Evolutionary conservation across 37 sponge, comb jelly and placozoan species (phyloP).

Genomic region (Haliclona indistincta): DNA sequence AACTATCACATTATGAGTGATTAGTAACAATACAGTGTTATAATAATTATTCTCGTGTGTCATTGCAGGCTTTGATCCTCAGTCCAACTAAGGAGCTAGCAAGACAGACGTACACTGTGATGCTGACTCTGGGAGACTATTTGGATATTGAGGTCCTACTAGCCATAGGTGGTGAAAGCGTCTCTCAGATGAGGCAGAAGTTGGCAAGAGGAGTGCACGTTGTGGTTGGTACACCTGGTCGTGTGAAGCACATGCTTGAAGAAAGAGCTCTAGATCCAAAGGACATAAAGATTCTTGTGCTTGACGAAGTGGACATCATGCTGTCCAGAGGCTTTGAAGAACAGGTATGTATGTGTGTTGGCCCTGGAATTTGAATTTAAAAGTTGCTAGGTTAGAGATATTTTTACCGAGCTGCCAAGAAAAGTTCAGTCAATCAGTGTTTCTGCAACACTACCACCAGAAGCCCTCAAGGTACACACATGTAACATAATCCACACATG

Average conservation of each 20-base stretch:
- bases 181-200: conserved; percentile 4
- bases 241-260: conserved; percentile 31
- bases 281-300: conserved; percentile 13
- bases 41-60: background rate
- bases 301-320: conserved; percentile 37
- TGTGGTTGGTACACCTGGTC: conserved; percentile 38
- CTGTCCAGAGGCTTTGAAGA: conserved; percentile 37
- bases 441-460: conserved; percentile 25
- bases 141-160: conserved; percentile 5
- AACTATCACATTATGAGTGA: background rate
- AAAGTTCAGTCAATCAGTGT: conserved; percentile 17
- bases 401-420: conserved; percentile 8
- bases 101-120: conserved; percentile 21
- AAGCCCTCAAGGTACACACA: conserved; percentile 12
- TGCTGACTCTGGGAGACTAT: conserved; percentile 27
- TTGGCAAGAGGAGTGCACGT: conserved; percentile 25
- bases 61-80: conserved; percentile 18
- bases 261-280: conserved; percentile 10
- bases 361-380: background rate
- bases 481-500: background rate
- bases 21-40: background rate
- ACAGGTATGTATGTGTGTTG: background rate
- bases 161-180: conserved; percentile 19
- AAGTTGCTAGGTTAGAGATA: conserved; percentile 18
- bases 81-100: conserved; percentile 25